These are phyloP conservation scores for Haliaeetus leucogaster DNA, from an alignment of 2,113 vertebrate species.

Conservation along the genomic window DNA sequence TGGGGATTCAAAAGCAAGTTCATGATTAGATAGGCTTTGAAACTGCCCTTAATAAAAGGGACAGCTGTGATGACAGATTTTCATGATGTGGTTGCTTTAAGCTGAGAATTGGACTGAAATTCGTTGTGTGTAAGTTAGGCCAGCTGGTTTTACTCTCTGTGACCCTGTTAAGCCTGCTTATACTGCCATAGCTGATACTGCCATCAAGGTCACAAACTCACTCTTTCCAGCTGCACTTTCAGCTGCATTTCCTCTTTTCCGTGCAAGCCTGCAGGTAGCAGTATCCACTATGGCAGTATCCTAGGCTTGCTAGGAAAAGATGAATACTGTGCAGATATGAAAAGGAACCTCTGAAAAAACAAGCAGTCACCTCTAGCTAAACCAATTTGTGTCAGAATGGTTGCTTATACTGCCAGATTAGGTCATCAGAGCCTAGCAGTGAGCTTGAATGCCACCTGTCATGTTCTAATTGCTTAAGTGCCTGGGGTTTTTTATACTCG, in stretches of 20 bases:
- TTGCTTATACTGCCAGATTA: not conserved
- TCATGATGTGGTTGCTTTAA: not conserved
- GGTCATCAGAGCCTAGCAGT: not conserved
- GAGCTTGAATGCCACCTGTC: not conserved
- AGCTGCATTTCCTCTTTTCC: not conserved
- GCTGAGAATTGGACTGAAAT: not conserved
- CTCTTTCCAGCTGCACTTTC: not conserved
- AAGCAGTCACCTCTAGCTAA: not conserved
- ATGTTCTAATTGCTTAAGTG: not conserved
- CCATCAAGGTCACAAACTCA: not conserved
- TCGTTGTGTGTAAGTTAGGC: not conserved
- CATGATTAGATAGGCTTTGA: not conserved
- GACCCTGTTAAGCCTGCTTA: not conserved
- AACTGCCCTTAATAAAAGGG: not conserved
- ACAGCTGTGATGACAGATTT: not conserved
- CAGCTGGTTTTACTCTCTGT: not conserved
- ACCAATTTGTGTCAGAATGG: not conserved
- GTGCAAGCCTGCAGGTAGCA: not conserved
- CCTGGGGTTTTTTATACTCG: rapidly evolving
- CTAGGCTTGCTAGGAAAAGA: not conserved
- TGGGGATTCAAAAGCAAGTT: not conserved
- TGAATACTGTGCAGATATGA: not conserved
- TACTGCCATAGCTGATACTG: not conserved
- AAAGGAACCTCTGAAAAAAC: not conserved
- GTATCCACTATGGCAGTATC: not conserved